Percentiles rank a stretch among this genome's conserved stretches.
These are phyloP conservation scores for Mesorhabditis belari DNA, from an alignment of 2,888 invertebrate genomes.

Conservation along the genomic window DNA sequence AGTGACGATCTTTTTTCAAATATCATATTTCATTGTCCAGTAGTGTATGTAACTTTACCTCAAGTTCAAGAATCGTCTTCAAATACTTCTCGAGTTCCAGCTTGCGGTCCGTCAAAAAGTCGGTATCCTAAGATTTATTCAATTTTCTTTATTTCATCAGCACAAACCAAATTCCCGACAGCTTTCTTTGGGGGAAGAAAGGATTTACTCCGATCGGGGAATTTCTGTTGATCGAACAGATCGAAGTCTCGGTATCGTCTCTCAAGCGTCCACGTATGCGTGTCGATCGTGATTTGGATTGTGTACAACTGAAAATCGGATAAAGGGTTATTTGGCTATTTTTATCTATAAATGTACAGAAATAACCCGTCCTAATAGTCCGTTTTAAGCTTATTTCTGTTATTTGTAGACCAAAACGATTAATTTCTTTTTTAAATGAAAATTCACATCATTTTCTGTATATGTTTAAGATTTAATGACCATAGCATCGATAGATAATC, in stretches of 20 bases:
- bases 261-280: constrained; percentile 69
- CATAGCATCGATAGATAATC: too few species aligned
- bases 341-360: too few species aligned
- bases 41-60: constrained; percentile 13
- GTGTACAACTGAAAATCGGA: constrained; percentile 53
- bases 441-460: too few species aligned
- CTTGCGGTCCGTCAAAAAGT: constrained; percentile 77
- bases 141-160: not conserved
- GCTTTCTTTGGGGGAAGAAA: constrained; percentile 86
- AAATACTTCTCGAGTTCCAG: constrained; percentile 75
- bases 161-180: constrained; percentile 69
- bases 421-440: not conserved
- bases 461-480: too few species aligned
- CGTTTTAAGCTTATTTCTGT: too few species aligned
- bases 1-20: too few species aligned
- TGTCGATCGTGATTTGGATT: constrained; percentile 54
- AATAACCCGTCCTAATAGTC: too few species aligned
- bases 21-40: too few species aligned
- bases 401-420: not conserved
- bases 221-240: constrained; percentile 55
- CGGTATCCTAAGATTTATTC: constrained; percentile 61
- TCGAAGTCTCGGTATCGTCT: constrained; percentile 66
- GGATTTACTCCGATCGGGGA: constrained; percentile 64
- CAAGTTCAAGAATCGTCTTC: constrained; percentile 59
- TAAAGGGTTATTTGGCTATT: not conserved